A percentile compares a stretch with the other conserved stretches of the same genome.
Evolutionary conservation across 2,797 vertebrate genomes (phyloP).

Genomic region (Dromococcyx pavoninus): DNA sequence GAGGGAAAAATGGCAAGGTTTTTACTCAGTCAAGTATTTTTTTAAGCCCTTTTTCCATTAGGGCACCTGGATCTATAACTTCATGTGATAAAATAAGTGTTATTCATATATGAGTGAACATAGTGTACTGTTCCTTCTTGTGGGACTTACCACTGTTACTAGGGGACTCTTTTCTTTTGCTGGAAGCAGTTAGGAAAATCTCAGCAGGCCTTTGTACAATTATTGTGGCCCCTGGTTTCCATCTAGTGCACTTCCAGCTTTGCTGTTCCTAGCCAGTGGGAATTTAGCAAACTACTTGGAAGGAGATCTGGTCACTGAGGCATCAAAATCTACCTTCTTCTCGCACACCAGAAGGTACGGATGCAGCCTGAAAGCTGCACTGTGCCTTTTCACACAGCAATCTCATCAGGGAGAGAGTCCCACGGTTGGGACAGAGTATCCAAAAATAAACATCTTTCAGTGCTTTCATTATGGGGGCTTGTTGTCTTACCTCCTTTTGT

Average conservation of each 20-base stretch:
- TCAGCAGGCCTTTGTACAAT: conserved; percentile 91
- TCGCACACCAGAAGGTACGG: conserved; percentile 13
- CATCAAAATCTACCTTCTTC: conserved; percentile 58
- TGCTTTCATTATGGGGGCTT: conserved; percentile 20
- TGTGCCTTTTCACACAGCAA: conserved; percentile 37
- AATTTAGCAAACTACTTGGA: conserved; percentile 79
- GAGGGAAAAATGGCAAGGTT: neutral
- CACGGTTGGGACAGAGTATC: conserved; percentile 4
- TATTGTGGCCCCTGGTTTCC: conserved; percentile 84
- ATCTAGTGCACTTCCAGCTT: conserved; percentile 85
- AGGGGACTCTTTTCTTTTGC: conserved; percentile 85
- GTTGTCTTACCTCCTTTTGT: neutral
- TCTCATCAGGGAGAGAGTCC: conserved; percentile 52
- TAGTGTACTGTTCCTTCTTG: conserved; percentile 81
- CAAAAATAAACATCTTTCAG: conserved; percentile 61
- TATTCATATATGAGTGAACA: conserved; percentile 90
- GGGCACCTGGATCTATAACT: conserved; percentile 63
- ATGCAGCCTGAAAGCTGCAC: conserved; percentile 51
- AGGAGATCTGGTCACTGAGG: conserved; percentile 67
- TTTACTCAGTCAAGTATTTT: neutral
- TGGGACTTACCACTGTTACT: conserved; percentile 80
- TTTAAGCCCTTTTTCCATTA: conserved; percentile 31
- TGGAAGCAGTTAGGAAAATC: conserved; percentile 84
- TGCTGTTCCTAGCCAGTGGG: conserved; percentile 79
- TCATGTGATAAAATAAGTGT: conserved; percentile 89